Percentiles rank a stretch among this genome's conserved stretches.
Conservation (phyloP, 1,140 invertebrate species). For the Mactra quadrangularis region DNA sequence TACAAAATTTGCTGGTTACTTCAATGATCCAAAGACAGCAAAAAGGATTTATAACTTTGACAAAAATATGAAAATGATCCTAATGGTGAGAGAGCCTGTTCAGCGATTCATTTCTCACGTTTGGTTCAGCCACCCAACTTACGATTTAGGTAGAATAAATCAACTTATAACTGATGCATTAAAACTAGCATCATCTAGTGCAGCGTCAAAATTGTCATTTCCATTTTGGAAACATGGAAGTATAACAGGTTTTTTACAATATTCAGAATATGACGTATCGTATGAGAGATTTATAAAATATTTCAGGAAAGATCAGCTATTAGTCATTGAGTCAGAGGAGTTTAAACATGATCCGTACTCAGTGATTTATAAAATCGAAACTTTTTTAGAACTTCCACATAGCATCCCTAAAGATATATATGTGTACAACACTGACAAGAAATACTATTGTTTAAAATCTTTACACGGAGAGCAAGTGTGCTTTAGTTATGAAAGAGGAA, state of each 20-base stretch:
- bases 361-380: neutral
- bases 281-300: neutral
- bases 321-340: slow-evolving; percentile 5
- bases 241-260: neutral
- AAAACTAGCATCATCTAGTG: neutral
- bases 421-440: neutral
- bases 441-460: neutral
- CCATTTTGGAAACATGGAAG: neutral
- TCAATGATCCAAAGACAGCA: too few relatives aligned
- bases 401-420: neutral
- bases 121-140: neutral
- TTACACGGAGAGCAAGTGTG: neutral
- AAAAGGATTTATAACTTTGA: too few relatives aligned
- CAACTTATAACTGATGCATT: neutral
- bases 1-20: neutral
- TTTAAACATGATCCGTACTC: neutral
- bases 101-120: neutral
- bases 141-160: neutral
- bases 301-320: neutral
- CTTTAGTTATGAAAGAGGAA: neutral
- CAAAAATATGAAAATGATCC: too few relatives aligned
- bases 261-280: neutral
- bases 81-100: too few relatives aligned
- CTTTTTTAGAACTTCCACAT: neutral
- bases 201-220: neutral